Evolutionary conservation across 2,113 vertebrate genomes (phyloP), one percentile per base, ranked within the genome.

Genomic region (Serinus canaria): DNA sequence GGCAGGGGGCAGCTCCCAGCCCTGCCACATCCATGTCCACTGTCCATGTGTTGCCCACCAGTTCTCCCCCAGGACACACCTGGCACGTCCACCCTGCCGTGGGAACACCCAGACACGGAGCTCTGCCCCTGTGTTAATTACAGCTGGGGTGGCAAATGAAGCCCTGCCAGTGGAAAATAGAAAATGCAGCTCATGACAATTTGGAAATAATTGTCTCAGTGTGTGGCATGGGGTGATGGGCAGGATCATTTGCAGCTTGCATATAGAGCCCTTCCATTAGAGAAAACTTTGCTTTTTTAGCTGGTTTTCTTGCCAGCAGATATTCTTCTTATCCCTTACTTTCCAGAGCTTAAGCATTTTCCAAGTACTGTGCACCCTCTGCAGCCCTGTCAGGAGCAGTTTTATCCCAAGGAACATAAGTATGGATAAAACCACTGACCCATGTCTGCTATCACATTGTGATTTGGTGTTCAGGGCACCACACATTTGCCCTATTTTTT

Each of bases 21-120:
- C 50, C 44, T 52, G 44, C 25, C 37, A 0, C 0, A 1, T 1
- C 33, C 58, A 1, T 3, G 17, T 7, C 35, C 11, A 0, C 13
- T 21, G 31, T 4, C 30, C 0, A 6, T 2, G 0, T 1, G 7
- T 13, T 21, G 19, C 44, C 28, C 39, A 5, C 2, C 15, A 6
- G 63, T 17, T 24, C 17, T 15, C 13, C 56, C 60, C 10, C 22
- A 0, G 21, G 58, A 11, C 31, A 6, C 4, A 0, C 9, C 66
- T 2, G 55, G 63, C 80, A n/a, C 2, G 0, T 55, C 43, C 50
- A 9, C 37, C 23, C 7, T 8, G 69, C n/a, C 2, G 1, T 7
- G 23, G 43, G 66, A 30, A 3, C 37, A 1, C 2, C 25, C 13
- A 20, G 69, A 3, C 25, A 6, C 37, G 0, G 31, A 82, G 60